These are phyloP conservation scores for Forficula auricularia DNA, from an alignment of 1,140 invertebrate genomes.

Conservation along the genomic window DNA sequence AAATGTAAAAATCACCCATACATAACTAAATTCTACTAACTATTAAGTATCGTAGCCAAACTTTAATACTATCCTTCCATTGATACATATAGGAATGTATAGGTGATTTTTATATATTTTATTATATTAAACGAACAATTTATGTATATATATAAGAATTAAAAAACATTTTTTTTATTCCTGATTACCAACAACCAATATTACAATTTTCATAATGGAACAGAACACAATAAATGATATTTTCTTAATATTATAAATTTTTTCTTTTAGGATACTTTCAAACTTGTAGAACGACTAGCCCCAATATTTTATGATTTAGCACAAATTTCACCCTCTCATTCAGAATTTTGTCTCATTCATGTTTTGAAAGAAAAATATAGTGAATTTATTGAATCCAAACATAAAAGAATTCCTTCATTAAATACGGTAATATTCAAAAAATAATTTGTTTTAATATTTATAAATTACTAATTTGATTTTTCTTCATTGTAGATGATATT, in stretches of 20 bases:
- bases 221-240: neutral
- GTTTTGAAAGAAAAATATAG: conserved; percentile 57
- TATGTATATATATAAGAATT: too few relatives aligned
- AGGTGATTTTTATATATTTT: too few relatives aligned
- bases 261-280: conserved; percentile 13
- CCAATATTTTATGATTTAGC: conserved; percentile 55
- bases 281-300: conserved; percentile 30
- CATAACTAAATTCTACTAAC: too few relatives aligned
- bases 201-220: too few relatives aligned
- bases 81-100: too few relatives aligned
- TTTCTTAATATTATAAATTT: conserved; percentile 9
- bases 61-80: too few relatives aligned
- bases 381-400: conserved; percentile 39
- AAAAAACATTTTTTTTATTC: too few relatives aligned
- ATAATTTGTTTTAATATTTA: conserved; percentile 9
- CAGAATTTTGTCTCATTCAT: conserved; percentile 43
- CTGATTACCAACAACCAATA: too few relatives aligned
- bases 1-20: too few relatives aligned
- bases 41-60: too few relatives aligned
- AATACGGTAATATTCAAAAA: conserved; percentile 33
- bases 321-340: conserved; percentile 44
- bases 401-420: conserved; percentile 41
- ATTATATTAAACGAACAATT: too few relatives aligned
- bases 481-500: conserved; percentile 47
- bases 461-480: conserved; percentile 13